A percentile compares a stretch with the other conserved stretches of the same genome.
Conservation (phyloP, 2,888 invertebrate species). For the Empis stercorea region DNA sequence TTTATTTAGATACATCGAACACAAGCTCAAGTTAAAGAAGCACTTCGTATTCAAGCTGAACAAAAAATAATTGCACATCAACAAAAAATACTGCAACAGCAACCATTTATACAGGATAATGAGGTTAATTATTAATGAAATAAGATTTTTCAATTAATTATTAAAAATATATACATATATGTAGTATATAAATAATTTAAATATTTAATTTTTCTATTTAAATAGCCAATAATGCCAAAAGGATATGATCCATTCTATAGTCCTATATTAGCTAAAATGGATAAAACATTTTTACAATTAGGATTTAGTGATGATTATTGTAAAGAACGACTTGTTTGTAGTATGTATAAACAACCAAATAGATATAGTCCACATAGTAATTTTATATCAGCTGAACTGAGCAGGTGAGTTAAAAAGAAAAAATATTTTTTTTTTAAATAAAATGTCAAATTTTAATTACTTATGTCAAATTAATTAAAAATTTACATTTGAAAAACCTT, state of each 20-base stretch:
- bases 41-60: constrained; percentile 43
- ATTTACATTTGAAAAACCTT: no score
- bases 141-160: no score
- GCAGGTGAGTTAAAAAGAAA: constrained; percentile 54
- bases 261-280: constrained; percentile 62
- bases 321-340: constrained; percentile 66
- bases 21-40: constrained; percentile 43
- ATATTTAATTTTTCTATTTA: constrained; percentile 2
- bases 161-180: no score
- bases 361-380: constrained; percentile 78
- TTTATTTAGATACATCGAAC: constrained; percentile 30
- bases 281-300: constrained; percentile 56
- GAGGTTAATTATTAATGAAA: constrained; percentile 25
- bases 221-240: constrained; percentile 31
- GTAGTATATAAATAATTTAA: no score
- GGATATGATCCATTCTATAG: constrained; percentile 57
- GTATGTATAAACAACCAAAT: constrained; percentile 70
- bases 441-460: no score
- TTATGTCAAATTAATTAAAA: no score
- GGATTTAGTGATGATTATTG: constrained; percentile 59
- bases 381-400: constrained; percentile 71
- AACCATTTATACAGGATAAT: constrained; percentile 34
- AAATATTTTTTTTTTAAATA: no score
- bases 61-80: constrained; percentile 45
- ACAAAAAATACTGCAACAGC: constrained; percentile 43